Conservation (phyloP, 2,113 vertebrate genomes). For the Passerina amoena region DNA sequence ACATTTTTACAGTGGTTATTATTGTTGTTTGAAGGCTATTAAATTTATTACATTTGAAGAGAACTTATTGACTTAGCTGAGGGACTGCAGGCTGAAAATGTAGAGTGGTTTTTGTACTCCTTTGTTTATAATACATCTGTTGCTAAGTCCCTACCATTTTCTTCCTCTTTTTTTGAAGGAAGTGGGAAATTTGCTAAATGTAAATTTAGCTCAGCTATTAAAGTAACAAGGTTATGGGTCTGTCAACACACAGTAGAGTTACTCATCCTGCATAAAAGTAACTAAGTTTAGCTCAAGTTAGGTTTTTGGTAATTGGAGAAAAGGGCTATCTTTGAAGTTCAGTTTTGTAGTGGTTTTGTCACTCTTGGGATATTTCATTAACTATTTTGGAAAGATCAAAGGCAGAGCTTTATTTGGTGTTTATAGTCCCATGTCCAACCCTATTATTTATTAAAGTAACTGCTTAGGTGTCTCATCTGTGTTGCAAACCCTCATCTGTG, state of each 20-base stretch:
- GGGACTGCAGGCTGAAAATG: background rate
- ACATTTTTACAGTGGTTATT: background rate
- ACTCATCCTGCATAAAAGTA: background rate
- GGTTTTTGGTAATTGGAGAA: background rate
- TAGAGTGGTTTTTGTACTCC: background rate
- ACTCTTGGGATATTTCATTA: background rate
- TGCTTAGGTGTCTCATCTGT: background rate
- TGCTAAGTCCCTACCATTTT: background rate
- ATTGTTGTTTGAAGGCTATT: background rate
- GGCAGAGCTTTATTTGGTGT: background rate
- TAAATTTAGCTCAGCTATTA: background rate
- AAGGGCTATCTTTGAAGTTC: background rate
- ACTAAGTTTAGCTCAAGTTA: background rate
- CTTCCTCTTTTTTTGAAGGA: background rate
- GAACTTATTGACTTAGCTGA: background rate
- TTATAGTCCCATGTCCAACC: background rate
- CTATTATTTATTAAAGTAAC: background rate
- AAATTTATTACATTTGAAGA: background rate
- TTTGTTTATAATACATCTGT: background rate
- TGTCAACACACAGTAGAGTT: background rate
- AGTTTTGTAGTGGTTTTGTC: constrained; percentile 5
- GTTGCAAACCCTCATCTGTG: background rate
- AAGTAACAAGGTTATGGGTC: background rate
- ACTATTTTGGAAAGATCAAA: constrained; percentile 4
- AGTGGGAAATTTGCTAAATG: background rate